A percentile compares a stretch with the other conserved stretches of the same genome.
These are phyloP conservation scores for Lypha dubia DNA, from an alignment of 2,888 invertebrate genomes.

Conservation along the genomic window DNA sequence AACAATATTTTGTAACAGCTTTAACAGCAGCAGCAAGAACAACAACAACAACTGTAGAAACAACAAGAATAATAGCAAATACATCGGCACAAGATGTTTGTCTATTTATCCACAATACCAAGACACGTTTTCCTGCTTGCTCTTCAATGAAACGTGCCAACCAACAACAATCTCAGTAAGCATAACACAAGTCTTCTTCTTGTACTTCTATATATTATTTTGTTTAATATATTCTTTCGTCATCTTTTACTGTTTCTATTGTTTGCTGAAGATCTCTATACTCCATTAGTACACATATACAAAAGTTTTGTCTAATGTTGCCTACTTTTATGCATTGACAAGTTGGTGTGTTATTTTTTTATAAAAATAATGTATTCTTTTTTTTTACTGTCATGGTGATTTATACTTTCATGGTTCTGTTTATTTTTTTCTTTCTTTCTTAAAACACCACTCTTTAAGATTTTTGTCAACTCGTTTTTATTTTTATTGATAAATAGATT, in stretches of 20 bases:
- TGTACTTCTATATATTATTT: background rate
- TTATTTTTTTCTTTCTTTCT: background rate
- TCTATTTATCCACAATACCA: slow-evolving; percentile 48
- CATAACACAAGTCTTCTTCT: slow-evolving; percentile 52
- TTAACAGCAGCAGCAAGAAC: slow-evolving; percentile 15
- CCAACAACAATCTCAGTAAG: slow-evolving; percentile 65
- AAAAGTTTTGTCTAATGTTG: slow-evolving; percentile 58
- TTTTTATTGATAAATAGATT: slow-evolving; percentile 62
- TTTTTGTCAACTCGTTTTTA: slow-evolving; percentile 39
- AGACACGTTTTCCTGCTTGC: slow-evolving; percentile 66
- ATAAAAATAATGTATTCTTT: slow-evolving; percentile 24
- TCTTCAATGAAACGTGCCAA: slow-evolving; percentile 69
- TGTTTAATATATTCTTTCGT: slow-evolving; percentile 6
- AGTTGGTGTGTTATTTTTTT: slow-evolving; percentile 49
- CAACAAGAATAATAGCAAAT: slow-evolving; percentile 12
- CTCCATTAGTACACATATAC: slow-evolving; percentile 27
- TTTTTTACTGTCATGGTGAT: slow-evolving; percentile 68
- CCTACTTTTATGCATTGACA: slow-evolving; percentile 70
- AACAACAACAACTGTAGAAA: background rate
- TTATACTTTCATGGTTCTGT: slow-evolving; percentile 55
- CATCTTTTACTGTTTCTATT: slow-evolving; percentile 26
- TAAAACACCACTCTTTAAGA: slow-evolving; percentile 23
- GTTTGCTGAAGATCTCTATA: slow-evolving; percentile 25
- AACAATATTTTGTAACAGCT: slow-evolving; percentile 65
- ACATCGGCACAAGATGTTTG: slow-evolving; percentile 21